A percentile compares a stretch with the other conserved stretches of the same genome.
Conservation (phyloP, 2,113 vertebrate species). For the Todiramphus saurophagus region DNA sequence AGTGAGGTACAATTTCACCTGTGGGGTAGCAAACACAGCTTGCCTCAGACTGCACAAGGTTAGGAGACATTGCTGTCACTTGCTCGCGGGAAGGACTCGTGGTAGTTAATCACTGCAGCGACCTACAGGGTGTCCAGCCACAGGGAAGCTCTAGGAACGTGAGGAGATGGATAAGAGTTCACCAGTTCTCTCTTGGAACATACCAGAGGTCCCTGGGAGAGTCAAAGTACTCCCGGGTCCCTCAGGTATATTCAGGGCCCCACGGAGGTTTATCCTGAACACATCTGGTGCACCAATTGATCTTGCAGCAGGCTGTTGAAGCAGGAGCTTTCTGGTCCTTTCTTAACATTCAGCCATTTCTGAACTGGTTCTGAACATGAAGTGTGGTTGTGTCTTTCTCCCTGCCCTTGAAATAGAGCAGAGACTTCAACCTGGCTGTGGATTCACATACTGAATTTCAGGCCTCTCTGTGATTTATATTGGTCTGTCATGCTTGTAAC, state of each 20-base stretch:
- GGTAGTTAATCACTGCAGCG: background rate
- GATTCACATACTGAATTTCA: background rate
- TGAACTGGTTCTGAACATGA: background rate
- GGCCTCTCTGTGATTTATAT: background rate
- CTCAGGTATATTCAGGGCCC: background rate
- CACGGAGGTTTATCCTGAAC: background rate
- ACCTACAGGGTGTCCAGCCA: background rate
- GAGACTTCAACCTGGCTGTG: background rate
- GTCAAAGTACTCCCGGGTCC: background rate
- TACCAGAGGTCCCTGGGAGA: background rate
- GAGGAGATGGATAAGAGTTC: background rate
- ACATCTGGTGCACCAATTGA: rapidly evolving
- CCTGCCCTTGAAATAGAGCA: background rate
- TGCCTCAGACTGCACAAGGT: background rate
- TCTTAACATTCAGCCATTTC: background rate
- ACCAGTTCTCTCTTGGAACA: background rate
- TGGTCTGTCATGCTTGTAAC: background rate
- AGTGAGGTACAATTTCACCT: background rate
- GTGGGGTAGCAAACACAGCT: background rate
- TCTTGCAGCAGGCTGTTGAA: background rate
- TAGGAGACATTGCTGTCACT: background rate
- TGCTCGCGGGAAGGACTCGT: background rate
- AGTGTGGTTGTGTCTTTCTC: background rate
- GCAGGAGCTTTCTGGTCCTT: background rate
- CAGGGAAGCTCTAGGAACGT: background rate